Evolutionary conservation across 2,888 invertebrate genomes (phyloP).

Genomic region (Cacoxenus indagator): DNA sequence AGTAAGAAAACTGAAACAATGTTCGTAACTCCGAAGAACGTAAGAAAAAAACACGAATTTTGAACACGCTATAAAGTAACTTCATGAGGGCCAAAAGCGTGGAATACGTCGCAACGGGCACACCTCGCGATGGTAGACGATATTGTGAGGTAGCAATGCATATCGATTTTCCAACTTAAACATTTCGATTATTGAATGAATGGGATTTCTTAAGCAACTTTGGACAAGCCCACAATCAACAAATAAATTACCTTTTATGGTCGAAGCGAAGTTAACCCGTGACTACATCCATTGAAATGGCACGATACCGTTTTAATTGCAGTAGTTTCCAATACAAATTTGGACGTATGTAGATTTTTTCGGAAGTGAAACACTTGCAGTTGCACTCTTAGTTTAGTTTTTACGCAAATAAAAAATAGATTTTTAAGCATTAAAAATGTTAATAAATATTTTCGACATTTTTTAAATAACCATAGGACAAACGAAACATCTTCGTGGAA

Average conservation of each 20-base stretch:
- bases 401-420: too few relatives aligned
- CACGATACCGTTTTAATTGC: too few relatives aligned
- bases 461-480: neutral
- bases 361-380: too few relatives aligned
- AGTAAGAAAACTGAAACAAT: neutral
- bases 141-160: neutral
- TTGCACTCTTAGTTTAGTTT: too few relatives aligned
- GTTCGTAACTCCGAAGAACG: neutral
- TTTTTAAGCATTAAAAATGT: too few relatives aligned
- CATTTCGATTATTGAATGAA: neutral
- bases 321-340: neutral
- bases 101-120: neutral
- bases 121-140: neutral
- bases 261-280: too few relatives aligned
- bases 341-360: neutral
- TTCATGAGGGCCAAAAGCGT: neutral
- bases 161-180: conserved; percentile 19
- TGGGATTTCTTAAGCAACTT: neutral
- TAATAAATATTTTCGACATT: too few relatives aligned
- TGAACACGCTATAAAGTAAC: neutral
- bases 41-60: neutral
- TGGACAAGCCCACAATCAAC: too few relatives aligned
- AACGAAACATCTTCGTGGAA: neutral
- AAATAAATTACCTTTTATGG: too few relatives aligned
- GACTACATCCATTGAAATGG: too few relatives aligned